Evolutionary conservation across 2,797 vertebrate genomes (phyloP).

Genomic region (Notamacropus eugenii): DNA sequence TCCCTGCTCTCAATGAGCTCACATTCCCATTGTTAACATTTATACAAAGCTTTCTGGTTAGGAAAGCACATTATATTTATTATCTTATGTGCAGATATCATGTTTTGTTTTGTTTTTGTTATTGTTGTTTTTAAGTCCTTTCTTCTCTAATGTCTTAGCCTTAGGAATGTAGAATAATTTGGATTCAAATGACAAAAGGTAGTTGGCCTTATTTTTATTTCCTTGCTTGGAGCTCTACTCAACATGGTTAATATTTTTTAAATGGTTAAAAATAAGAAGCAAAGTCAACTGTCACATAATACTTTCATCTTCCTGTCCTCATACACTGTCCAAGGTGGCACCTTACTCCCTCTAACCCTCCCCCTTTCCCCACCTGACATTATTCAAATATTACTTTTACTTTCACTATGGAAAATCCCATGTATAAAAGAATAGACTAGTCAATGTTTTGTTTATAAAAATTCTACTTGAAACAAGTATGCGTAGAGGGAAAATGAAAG

Average conservation of each 20-base stretch:
- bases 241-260: neutral
- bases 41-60: neutral
- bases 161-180: neutral
- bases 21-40: neutral
- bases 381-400: no score
- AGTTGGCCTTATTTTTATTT: neutral
- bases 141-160: neutral
- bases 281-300: neutral
- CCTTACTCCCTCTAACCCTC: no score
- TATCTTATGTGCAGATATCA: neutral
- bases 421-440: no score
- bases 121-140: neutral
- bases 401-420: no score
- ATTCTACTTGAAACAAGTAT: no score
- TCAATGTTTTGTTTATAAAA: no score
- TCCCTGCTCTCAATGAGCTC: neutral
- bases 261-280: neutral
- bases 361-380: no score
- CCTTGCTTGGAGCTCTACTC: neutral
- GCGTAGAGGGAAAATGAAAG: no score
- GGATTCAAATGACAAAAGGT: neutral
- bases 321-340: neutral
- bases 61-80: neutral
- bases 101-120: neutral
- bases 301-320: neutral